Base-by-base conservation (phyloP, 2,797 vertebrate species). In the Denticeps clupeoides region DNA sequence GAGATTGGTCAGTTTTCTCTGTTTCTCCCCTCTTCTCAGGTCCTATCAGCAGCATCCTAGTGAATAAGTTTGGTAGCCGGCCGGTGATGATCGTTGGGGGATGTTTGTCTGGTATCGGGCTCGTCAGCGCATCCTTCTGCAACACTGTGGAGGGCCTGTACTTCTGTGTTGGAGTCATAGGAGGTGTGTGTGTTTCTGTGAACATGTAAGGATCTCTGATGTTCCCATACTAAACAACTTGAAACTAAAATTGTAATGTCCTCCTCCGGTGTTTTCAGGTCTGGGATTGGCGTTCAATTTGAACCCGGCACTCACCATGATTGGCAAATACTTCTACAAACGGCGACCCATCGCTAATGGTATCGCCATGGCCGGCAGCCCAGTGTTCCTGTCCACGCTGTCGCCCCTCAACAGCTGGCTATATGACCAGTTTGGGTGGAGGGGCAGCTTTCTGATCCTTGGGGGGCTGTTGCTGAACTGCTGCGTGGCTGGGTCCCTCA, bases 261-360 rank as follows among this genome's bases (percentile, higher is more conserved):
- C 23, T 6, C 5, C 18, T 21, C 29, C 10, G 18, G 9, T 8
- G 4, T 26, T 22, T 56, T 7, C 42, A 98, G 95, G 94, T 51
- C 72, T 99, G 56, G 95, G 94, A 3, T 80, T 99, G 22, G 87
- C 95, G 0, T 95, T 99, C 69, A 99, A 99, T 73, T 72, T 99
- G 69, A 96, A 98, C 55, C 95, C 95, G 0, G 91, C 95, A 12
- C 80, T 99, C 63, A 99, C 95, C 1, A 99, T 99, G 93, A 98
- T 99, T 0, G 92, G 93, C 23, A 97, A 91, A 64, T 98, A 99
- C 64, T 99, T 99, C 77, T 98, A 78, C 73, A 87, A 89, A 55
- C 86, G 59, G 1, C 85, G 93, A 3, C 93, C 94, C 0, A 74
- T 97, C 55, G 95, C 95, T 31, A 98, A 96, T 0, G 93, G 95